A percentile compares a stretch with the other conserved stretches of the same genome.
Conservation (phyloP, 1,140 invertebrate genomes). For the Psilanteris sp. region DNA sequence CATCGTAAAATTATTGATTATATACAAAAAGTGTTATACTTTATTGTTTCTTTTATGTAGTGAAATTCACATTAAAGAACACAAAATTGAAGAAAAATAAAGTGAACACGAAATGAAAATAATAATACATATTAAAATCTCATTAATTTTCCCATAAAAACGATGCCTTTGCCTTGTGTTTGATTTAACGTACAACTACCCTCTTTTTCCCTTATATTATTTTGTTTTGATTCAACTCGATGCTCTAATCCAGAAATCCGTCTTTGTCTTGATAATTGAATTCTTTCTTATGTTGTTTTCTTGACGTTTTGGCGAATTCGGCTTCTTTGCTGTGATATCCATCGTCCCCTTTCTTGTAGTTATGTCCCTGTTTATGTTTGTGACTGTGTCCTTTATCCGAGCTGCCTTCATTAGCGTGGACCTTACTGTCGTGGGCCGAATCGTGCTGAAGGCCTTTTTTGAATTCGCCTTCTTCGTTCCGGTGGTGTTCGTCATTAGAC, state of each 20-base stretch:
- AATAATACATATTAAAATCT: too few relatives aligned
- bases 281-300: constrained; percentile 67
- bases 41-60: too few relatives aligned
- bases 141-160: too few relatives aligned
- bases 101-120: too few relatives aligned
- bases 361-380: constrained; percentile 74
- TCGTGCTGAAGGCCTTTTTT: constrained; percentile 79
- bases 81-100: too few relatives aligned
- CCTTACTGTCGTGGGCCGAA: constrained; percentile 75
- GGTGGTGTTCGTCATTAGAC: constrained; percentile 77
- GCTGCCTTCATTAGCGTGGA: constrained; percentile 76
- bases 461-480: constrained; percentile 75
- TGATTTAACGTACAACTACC: too few relatives aligned
- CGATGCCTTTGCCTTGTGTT: too few relatives aligned
- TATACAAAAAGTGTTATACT: too few relatives aligned
- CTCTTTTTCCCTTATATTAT: too few relatives aligned
- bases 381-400: constrained; percentile 77
- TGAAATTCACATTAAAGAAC: too few relatives aligned
- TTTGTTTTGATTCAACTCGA: neutral
- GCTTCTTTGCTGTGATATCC: constrained; percentile 72
- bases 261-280: constrained; percentile 71
- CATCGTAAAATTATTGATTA: too few relatives aligned
- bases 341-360: constrained; percentile 73
- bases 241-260: constrained; percentile 24
- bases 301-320: constrained; percentile 75